Evolutionary conservation across 2,113 vertebrate species (phyloP), one percentile per base, ranked within the genome.

Genomic region (Macquaria australasica): DNA sequence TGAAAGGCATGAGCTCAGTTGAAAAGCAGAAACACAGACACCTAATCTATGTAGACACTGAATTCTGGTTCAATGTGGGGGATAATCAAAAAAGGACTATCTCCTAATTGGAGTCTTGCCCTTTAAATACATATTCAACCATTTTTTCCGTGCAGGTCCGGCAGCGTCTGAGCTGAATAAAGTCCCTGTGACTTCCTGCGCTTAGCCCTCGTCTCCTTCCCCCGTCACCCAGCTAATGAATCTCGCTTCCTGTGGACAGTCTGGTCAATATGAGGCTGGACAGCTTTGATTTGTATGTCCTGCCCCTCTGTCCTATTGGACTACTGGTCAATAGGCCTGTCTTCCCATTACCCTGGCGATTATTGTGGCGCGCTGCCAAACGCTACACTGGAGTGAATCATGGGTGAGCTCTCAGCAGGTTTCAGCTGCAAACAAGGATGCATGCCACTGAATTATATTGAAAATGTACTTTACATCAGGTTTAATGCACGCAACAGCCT

Each of bases 201-300:
- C 75, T 53, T 73, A 23, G 37, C 76, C 64, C 48, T 43, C 45
- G 6, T 60, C 77, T 70, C 81, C 66, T 70, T 73, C 55, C 78
- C 72, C 69, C 25, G 37, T 90, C 90, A 87, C 77, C 71, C 73
- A 60, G 75, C 69, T 59, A 82, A 92, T 94, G 77, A 93, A 93
- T 94, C 90, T 83, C 5, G 31, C 79, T 67, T 82, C 39, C 77
- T 71, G 87, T 79, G 80, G 88, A 94, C 92, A 90, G 82, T 59
- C 55, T 62, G 83, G 91, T 93, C 94, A 93, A 93, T 94, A 92
- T 74, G 71, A 87, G 77, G 74, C 91, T 1, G 58, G 87, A 75
- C 86, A 83, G 79, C 84, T 91, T 92, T 93, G 94, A 94, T 95
- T 94, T 94, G 92, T 93, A 81, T 79, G 88, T 88, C 85, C 86